Conservation (phyloP, 2,888 invertebrate species). For the Thalpophila matura region DNA sequence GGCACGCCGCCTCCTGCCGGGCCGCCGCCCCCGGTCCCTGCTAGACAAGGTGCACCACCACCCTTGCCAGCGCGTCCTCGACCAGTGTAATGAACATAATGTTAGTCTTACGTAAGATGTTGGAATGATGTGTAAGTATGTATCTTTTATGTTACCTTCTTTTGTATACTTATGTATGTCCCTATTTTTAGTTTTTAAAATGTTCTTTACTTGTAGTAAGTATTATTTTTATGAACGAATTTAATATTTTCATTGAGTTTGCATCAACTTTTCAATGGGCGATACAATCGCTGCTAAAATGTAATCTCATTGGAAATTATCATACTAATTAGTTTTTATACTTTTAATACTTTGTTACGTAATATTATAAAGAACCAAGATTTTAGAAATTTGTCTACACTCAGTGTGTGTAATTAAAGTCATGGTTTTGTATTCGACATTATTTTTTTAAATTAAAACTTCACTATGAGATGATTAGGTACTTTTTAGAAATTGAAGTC, state of each 20-base stretch:
- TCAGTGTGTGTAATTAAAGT: background rate
- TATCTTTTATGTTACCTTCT: conserved; percentile 41
- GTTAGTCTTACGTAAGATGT: conserved; percentile 20
- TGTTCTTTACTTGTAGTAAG: conserved; percentile 7
- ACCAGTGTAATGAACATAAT: conserved; percentile 68
- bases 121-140: conserved; percentile 21
- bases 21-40: conserved; percentile 88
- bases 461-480: background rate
- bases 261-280: conserved; percentile 25
- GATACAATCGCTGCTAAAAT: conserved; percentile 47
- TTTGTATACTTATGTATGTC: conserved; percentile 24
- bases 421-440: conserved; percentile 19
- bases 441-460: conserved; percentile 23
- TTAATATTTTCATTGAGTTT: conserved; percentile 36
- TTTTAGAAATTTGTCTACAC: background rate
- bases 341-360: conserved; percentile 29
- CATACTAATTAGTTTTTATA: conserved; percentile 1
- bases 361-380: conserved; percentile 7
- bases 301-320: conserved; percentile 26
- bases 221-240: conserved; percentile 35
- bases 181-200: conserved; percentile 5
- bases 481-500: conserved; percentile 18
- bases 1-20: conserved; percentile 80
- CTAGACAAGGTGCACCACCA: conserved; percentile 91
- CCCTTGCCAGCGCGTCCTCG: conserved; percentile 92